Base-by-base conservation (phyloP, 1,140 invertebrate species). In the Leptopilina boulardi region DNA sequence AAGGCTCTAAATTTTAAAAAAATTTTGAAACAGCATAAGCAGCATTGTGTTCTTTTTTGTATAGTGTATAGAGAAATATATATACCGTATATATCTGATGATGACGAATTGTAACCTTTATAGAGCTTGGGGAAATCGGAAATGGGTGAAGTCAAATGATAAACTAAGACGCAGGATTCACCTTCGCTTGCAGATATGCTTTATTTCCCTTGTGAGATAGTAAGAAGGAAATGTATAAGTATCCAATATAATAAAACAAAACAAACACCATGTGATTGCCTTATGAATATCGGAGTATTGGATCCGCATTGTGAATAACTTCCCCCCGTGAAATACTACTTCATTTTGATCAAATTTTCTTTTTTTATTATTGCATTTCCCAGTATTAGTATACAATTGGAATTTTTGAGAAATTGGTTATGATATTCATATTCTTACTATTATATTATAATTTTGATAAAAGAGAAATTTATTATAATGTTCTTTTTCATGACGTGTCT, bases 201-300 rank as follows among this genome's bases (percentile, higher is more conserved):
- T 51, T 51, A 51, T 51, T 51, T 51, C 47, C 47, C 47, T 51
- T n/a, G 47, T 51, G 47, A 51, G 47, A 51, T 18, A 51, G 47
- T 18, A 51, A n/a, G 9, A 51, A 18, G n/a, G 18, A 51, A 51
- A 51, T 51, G n/a, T 51, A 51, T 51, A 51, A 51, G 47, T 18
- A 51, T 51, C 15, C n/a, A 51, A 51, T 51, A 51, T 51, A 51
- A 51, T 51, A 51, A 51, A 51, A 51, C 15, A 15, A 51, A 51
- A 51, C 47, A 51, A 51, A 51, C 47, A 51, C 47, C 47, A 18
- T 51, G 47, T 51, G 47, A 51, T 51, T 51, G 47, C 47, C 47
- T 51, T 18, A 51, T 51, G 47, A 51, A 51, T 51, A 51, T 51
- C 47, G 18, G n/a, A 51, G n/a, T 51, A 51, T 51, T 2, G 47